Conservation (phyloP, 2,797 vertebrate genomes). For the Micromesistius poutassou region DNA sequence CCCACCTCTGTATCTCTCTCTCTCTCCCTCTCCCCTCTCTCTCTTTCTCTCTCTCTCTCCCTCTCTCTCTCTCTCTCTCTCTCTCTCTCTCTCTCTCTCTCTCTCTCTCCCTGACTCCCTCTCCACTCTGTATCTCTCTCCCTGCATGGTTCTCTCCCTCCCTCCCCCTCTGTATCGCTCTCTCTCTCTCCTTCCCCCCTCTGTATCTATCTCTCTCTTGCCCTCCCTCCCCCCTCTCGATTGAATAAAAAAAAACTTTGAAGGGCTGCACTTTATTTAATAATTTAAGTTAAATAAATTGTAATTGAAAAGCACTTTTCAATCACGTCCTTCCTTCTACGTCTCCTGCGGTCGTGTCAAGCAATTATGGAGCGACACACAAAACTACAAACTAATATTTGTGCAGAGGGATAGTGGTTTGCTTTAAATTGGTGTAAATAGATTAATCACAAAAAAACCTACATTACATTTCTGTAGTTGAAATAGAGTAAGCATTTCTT, state of each 20-base stretch:
- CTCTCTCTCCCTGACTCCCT: no score
- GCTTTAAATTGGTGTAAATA: conserved; percentile 59
- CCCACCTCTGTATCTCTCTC: conserved; percentile 46
- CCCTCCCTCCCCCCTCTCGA: conserved; percentile 49
- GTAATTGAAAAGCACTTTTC: conserved; percentile 79
- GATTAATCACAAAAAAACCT: conserved; percentile 52
- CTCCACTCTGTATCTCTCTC: no score
- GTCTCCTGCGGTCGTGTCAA: conserved; percentile 60
- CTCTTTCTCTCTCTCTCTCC: background rate
- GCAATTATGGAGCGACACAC: conserved; percentile 66
- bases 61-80: no score
- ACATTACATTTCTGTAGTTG: conserved; percentile 11
- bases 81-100: background rate
- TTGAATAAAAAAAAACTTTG: conserved; percentile 73
- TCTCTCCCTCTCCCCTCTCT: conserved; percentile 13
- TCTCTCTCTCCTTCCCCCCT: conserved; percentile 25
- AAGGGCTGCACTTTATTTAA: conserved; percentile 72
- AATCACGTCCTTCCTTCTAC: conserved; percentile 66
- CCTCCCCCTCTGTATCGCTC: conserved; percentile 24
- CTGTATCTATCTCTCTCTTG: conserved; percentile 21
- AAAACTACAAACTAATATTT: conserved; percentile 71
- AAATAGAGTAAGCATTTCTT: background rate
- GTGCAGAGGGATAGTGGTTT: conserved; percentile 49
- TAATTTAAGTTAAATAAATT: conserved; percentile 77
- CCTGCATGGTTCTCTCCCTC: conserved; percentile 43